A percentile compares a stretch with the other conserved stretches of the same genome.
These are phyloP conservation scores for Cryptus viduatorius DNA, from an alignment of 2,888 invertebrate species.

Conservation along the genomic window DNA sequence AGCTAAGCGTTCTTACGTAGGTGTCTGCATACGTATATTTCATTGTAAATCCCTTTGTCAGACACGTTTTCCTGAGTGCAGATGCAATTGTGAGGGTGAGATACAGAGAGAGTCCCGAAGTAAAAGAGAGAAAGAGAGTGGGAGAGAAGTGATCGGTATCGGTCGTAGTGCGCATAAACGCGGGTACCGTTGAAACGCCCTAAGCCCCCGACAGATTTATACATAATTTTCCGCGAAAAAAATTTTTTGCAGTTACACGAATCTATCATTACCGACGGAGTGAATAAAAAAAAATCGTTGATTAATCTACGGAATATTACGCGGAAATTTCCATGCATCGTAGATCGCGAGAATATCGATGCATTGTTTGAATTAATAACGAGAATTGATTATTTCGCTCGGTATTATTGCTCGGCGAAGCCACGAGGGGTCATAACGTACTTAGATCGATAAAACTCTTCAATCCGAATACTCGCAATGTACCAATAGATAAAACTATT, in stretches of 20 bases:
- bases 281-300: background rate
- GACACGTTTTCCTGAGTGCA: conserved; percentile 1
- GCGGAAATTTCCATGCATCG: background rate
- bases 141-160: conserved; percentile 1
- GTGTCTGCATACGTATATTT: background rate
- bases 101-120: conserved; percentile 7
- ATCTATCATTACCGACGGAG: too few relatives aligned
- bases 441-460: too few relatives aligned
- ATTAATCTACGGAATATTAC: background rate
- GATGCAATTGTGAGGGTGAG: conserved; percentile 46
- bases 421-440: too few relatives aligned
- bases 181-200: conserved; percentile 33
- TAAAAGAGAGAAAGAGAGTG: background rate
- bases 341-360: too few relatives aligned
- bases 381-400: too few relatives aligned
- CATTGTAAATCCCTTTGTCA: background rate
- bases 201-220: background rate
- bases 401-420: too few relatives aligned
- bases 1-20: conserved; percentile 22
- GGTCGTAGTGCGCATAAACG: conserved; percentile 31
- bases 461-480: too few relatives aligned
- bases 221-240: conserved; percentile 18
- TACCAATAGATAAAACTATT: too few relatives aligned
- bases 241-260: background rate
- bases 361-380: too few relatives aligned